Base-by-base conservation (phyloP, 92 coral and sea anemone genomes). In the Palythoa caribaeorum region DNA sequence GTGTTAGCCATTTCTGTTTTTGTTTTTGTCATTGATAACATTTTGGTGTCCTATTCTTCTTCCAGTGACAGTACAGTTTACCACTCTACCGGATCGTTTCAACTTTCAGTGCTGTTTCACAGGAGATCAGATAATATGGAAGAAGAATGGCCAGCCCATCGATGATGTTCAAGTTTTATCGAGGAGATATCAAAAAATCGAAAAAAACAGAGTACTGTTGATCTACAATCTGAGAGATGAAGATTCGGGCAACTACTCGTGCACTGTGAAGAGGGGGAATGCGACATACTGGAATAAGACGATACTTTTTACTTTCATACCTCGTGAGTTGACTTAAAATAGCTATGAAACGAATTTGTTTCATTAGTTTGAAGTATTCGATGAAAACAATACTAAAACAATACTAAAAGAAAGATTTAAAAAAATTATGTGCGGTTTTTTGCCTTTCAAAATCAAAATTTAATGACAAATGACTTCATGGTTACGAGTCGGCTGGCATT, bases 171-270 rank as follows among this genome's bases (percentile, higher is more conserved):
- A 21, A 4, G 13, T 9, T 48, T 80, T 44, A 19, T 12, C 38
- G 16, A 9, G 13, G 3, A 62, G 57, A 47, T 12, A 15, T 66
- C 5, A n/a, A 0, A 12, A 20, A n/a, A 7, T 11, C 3, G 66
- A 63, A 60, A 20, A 76, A 19, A 76, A 76, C 37, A 38, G 39
- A 75, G 66, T 75, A 1, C 15, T 86, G 5, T 9, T 17, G 1
- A 76, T 86, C 17, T 13, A 38, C 19, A 7, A 3, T 11, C 38
- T 76, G 10, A 38, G 20, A 4, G 37, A 77, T 9, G 28, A 36
- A 6, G 90, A 87, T 87, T 47, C 86, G 5, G 90, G 90, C 3
- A 78, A 78, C 78, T 87, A 87, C 68, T 78, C 71, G 1, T 87
- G 90, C 65, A 44, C 5, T 3, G 90, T 68, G 1, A 54, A 76